Evolutionary conservation across 2,888 invertebrate species (phyloP), one percentile per base, ranked within the genome.

Genomic region (Linnaemya tessellans): DNA sequence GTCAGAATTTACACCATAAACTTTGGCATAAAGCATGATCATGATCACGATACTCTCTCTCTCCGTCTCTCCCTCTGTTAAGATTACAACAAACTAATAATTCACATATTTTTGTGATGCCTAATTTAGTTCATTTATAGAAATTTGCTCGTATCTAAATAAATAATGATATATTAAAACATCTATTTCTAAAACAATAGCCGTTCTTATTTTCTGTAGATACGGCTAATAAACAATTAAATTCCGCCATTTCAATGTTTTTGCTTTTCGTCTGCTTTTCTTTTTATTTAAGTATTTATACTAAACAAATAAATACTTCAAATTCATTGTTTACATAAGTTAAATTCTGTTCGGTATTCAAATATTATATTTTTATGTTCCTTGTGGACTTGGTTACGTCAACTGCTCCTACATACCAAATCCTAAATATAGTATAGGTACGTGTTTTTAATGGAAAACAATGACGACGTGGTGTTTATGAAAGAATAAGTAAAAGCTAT

Each of bases 401-500:
- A 51, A 51, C 3, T 49, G 46, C 80, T 60, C 68, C 60, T 68
- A 73, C 73, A 54, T 51, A 67, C 30, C 10, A 25, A 7, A 62
- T 35, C 49, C 5, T 30, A 30, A 30, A 30, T 30, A 3, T 30
- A 30, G 30, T 15, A 13, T 9, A 18, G 30, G 46, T 38, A 30
- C n/a, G n/a, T n/a, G n/a, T 22, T 13, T 30, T 41, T 60, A 30
- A 56, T 13, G 18, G 25, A 70, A 49, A 68, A 41, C 58, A 51
- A 70, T 70, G 78, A 78, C 68, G 78, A 62, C 62, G 54, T 13
- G 10, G 25, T 64, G 38, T 38, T 75, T 54, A 64, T 4, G 20
- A 41, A 18, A 13, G 15, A 35, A 49, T 49, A 41, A 73, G 7
- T 74, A 74, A 49, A 56, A 51, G 22, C 7, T 22, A 20, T 51